phyloP scores from a whole-genome alignment of 2,113 vertebrate genomes.

The Dipodomys stephensi region DNA sequence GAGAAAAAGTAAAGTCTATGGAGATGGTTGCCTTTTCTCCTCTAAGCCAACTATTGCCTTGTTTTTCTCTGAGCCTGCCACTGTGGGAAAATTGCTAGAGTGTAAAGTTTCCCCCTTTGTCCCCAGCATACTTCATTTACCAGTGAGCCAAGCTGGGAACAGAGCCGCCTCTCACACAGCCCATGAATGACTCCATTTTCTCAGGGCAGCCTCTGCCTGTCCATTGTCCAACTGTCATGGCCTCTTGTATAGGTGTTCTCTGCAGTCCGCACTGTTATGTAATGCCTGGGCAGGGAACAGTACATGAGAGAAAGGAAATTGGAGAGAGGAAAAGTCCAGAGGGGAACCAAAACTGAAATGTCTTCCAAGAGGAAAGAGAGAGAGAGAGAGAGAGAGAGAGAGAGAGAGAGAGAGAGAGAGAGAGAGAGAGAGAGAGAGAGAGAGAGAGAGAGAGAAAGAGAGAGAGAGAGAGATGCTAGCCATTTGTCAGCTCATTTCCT shows the following conservation, averaged over 20 bases:
- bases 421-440: neutral
- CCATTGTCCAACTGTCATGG: constrained; percentile 77
- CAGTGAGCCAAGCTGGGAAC: constrained; percentile 67
- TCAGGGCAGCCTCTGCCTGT: constrained; percentile 64
- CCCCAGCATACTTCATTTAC: constrained; percentile 67
- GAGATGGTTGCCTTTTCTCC: constrained; percentile 70
- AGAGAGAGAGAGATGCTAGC: neutral
- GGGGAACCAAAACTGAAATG: constrained; percentile 21
- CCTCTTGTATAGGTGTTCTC: constrained; percentile 72
- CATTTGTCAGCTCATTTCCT: constrained; percentile 17
- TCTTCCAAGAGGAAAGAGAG: neutral
- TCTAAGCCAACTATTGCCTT: constrained; percentile 66
- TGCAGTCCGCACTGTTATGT: constrained; percentile 66
- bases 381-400: neutral
- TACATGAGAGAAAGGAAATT: constrained; percentile 48
- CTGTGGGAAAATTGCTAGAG: constrained; percentile 71
- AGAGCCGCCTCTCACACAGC: constrained; percentile 70
- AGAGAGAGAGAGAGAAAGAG: neutral
- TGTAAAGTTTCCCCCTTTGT: constrained; percentile 79
- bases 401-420: neutral
- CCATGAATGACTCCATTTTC: constrained; percentile 73
- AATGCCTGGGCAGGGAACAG: constrained; percentile 59
- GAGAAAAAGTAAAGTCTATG: constrained; percentile 59
- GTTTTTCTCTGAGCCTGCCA: constrained; percentile 68
- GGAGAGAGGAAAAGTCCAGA: constrained; percentile 41